These are phyloP conservation scores for Drosophila chauvacae DNA, from an alignment of 1,140 invertebrate genomes.

Conservation along the genomic window DNA sequence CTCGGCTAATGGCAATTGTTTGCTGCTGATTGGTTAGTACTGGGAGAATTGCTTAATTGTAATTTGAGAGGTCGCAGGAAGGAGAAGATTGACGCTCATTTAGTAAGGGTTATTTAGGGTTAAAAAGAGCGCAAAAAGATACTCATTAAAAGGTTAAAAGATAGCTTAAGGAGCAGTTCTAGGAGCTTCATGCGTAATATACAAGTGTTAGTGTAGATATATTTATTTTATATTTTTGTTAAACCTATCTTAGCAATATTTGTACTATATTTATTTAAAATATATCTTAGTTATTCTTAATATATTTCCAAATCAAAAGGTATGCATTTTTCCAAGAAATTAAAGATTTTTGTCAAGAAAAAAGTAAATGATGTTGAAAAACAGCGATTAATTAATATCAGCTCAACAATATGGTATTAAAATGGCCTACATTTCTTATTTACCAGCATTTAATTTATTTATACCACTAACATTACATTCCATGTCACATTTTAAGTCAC, in stretches of 20 bases:
- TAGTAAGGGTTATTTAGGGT: not conserved
- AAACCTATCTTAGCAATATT: not conserved
- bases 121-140: not conserved
- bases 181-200: not conserved
- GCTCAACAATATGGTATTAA: not conserved
- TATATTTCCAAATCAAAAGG: not conserved
- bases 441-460: not conserved
- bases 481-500: not conserved
- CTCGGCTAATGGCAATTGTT: constrained; percentile 36
- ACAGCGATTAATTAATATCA: not conserved
- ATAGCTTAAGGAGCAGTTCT: not conserved
- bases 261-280: not conserved
- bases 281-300: too few relatives aligned
- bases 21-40: constrained; percentile 35
- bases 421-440: not conserved
- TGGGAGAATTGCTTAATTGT: constrained; percentile 30
- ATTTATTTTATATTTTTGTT: not conserved
- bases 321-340: not conserved
- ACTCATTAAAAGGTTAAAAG: not conserved
- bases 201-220: accelerated
- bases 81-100: constrained; percentile 10
- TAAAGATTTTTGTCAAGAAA: not conserved
- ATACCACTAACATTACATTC: not conserved
- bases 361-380: not conserved
- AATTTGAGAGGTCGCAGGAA: constrained; percentile 22